Evolutionary conservation across 2,888 invertebrate genomes (phyloP), one percentile per base, ranked within the genome.

Genomic region (Orthonevra nobilis): DNA sequence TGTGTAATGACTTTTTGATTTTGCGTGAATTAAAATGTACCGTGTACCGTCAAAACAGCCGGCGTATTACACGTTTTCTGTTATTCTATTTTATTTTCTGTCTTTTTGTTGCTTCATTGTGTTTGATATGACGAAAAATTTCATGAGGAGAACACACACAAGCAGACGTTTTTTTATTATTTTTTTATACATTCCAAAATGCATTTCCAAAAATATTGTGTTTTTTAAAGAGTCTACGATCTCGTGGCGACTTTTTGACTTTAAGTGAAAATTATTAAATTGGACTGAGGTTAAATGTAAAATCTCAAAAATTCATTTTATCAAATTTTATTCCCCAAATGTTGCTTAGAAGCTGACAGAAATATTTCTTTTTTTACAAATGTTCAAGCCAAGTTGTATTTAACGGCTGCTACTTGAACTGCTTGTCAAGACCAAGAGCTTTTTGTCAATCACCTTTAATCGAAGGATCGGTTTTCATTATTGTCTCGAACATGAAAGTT

Each of bases 121-220:
- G n/a, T n/a, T 19, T 50, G 5, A n/a, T 56, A 28, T 7, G 14
- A 52, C 26, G 23, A 52, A 52, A 48, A 30, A n/a, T 20, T 17
- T 12, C 12, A 34, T 75, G 32, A 54, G 46, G n/a, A n/a, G n/a
- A n/a, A 48, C 40, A 54, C 40, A n/a, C n/a, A 69, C 40, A 38
- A 14, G 15, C 40, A 50, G 6, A 4, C 26, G 5, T 52, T 30
- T 60, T 44, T 48, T 15, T 5, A 3, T 5, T n/a, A n/a, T n/a
- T n/a, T n/a, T 44, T 40, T 12, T 48, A 9, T 28, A 44, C 28
- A 38, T 46, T 68, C 32, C 58, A 73, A 83, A 82, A 52, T 72
- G 79, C 40, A 64, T 81, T 81, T 81, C 52, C 34, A 68, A 70
- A 77, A 81, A 81, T 73, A 40, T 61, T 46, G 50, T 44, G 23